Base-by-base conservation (phyloP, 2,888 invertebrate genomes). In the Rhaphigaster nebulosa region DNA sequence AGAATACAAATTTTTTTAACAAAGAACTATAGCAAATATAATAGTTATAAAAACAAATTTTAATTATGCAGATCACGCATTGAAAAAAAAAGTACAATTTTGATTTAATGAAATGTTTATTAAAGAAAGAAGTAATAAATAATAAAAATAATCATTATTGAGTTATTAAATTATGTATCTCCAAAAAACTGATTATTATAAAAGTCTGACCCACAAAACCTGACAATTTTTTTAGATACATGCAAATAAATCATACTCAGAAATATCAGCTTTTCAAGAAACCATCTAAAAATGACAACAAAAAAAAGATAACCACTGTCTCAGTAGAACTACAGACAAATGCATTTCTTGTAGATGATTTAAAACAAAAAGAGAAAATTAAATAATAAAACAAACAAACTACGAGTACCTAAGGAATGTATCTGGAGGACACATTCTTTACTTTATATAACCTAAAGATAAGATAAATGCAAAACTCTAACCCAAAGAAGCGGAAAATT, bases 391-490 rank as follows among this genome's bases (percentile, higher is more conserved):
- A 20, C 10, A 76, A 76, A 76, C 38, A 38, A 34, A 76, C 38
- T 76, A 76, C 6, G 38, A 76, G 34, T 1, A 65, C 29, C 18
- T 65, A 15, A 76, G 34, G 70, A 70, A 70, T 70, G 70, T 38
- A 38, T 20, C 20, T 6, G 70, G 34, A 65, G 29, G 70, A 76
- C 70, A 76, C 70, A 76, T 38, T 76, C 70, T 76, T 76, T 38
- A 76, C 38, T 76, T 76, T 76, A 76, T 76, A 76, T 38, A 76
- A 76, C 70, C 20, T 12, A 38, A 76, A 38, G 70, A 76, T 76
- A 76, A 76, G 70, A 76, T 76, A 76, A 76, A 76, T 65, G 34
- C 70, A 38, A 76, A 76, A 76, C 70, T 8, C 38, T 38, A 76
- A 76, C 70, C 70, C 10, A 76, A 34, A 76, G 38, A 0, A 38